Base-by-base conservation (phyloP, 1,140 invertebrate species). In the Cecropterus lyciades region DNA sequence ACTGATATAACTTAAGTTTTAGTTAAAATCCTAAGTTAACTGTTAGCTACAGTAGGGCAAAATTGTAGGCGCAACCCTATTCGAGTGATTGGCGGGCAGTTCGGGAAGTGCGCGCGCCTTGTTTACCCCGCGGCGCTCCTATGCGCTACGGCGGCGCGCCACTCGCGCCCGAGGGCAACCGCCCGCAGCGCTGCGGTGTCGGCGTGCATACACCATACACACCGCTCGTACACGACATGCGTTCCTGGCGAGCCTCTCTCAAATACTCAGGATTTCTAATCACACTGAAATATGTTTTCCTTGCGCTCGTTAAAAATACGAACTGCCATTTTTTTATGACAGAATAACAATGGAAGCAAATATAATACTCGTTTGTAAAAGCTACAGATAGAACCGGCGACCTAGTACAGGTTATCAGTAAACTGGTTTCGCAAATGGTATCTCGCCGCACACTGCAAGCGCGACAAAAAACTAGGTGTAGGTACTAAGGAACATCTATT, bases 41-140 rank as follows among this genome's bases (percentile, higher is more conserved):
- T n/a, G n/a, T n/a, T n/a, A n/a, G n/a, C n/a, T n/a, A n/a, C n/a
- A 45, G 55, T 57, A 45, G 55, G 55, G 55, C 40, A 57, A 17
- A 45, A 20, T 20, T 1, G 5, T 2, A 17, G 27, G 27, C n/a
- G n/a, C 42, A 27, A 14, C 56, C 24, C 55, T 45, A 46, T n/a
- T 20, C 11, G 43, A 17, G n/a, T n/a, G 55, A 20, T 20, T 27
- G 42, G 56, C 42, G 42, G 56, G 43, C 24, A 43, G 42, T 13
- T 27, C 3, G 43, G 51, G 55, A 43, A 59, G 56, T 59, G 72
- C 74, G 73, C 72, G 69, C 75, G 80, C 69, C 81, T 86, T 88
- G 85, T 88, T 88, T 88, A 88, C 85, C 79, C 71, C 75, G 63
- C 67, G 56, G 49, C 20, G 27, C 27, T 30, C 7, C 27, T 24